Conservation (phyloP, 2,888 invertebrate species). For the Stenodera caucasica region DNA sequence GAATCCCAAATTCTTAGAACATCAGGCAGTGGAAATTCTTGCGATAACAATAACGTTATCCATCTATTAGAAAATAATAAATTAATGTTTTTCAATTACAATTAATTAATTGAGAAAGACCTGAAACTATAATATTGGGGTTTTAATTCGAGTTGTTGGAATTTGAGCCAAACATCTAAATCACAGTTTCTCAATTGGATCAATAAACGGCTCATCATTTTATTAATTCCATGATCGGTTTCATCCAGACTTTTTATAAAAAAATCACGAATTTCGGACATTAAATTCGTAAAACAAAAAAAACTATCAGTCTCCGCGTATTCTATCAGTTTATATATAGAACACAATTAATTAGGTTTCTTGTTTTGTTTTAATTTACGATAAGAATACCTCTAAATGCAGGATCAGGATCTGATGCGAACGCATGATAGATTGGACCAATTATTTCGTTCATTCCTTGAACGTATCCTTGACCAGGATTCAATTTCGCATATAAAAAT, state of each 20-base stretch:
- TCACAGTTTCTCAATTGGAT: conserved; percentile 78
- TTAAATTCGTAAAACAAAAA: conserved; percentile 97
- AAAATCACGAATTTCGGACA: conserved; percentile 97
- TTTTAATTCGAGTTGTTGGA: conserved; percentile 82
- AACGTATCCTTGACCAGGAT: conserved; percentile 95
- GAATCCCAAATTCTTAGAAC: conserved; percentile 98
- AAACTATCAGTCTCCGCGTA: conserved; percentile 97
- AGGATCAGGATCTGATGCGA: conserved; percentile 85
- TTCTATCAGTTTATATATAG: no score
- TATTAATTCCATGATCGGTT: conserved; percentile 86
- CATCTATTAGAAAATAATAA: conserved; percentile 64
- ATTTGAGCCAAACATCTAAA: conserved; percentile 70
- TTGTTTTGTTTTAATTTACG: conserved; percentile 14
- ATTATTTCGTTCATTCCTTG: conserved; percentile 99
- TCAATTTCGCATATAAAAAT: conserved; percentile 96
- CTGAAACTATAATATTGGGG: conserved; percentile 97
- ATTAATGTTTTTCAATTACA: conserved; percentile 37
- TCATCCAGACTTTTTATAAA: conserved; percentile 96
- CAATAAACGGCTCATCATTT: conserved; percentile 84
- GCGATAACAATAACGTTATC: conserved; percentile 92
- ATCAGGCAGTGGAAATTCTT: conserved; percentile 97
- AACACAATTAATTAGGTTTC: no score
- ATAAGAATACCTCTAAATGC: conserved; percentile 70
- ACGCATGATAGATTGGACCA: conserved; percentile 96
- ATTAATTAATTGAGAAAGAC: conserved; percentile 52